These are phyloP conservation scores for Athene noctua DNA, from an alignment of 2,113 vertebrate genomes.

Conservation along the genomic window DNA sequence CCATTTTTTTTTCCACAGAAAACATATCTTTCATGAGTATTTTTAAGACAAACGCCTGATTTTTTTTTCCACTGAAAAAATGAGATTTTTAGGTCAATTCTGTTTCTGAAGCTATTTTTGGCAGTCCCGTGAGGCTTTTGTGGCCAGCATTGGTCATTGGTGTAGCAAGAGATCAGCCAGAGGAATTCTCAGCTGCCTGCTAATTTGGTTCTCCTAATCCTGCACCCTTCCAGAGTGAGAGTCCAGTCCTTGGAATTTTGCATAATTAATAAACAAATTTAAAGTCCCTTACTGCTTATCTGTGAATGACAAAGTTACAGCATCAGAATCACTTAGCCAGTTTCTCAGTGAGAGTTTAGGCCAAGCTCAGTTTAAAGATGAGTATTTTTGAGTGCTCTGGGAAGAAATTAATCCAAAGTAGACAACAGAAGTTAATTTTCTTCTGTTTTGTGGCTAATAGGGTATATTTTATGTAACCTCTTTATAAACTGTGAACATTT, in stretches of 20 bases:
- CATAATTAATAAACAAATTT: background rate
- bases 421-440: background rate
- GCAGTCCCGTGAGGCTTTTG: background rate
- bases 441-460: background rate
- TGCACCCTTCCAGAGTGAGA: background rate
- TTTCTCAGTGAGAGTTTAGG: background rate
- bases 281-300: background rate
- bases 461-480: background rate
- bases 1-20: background rate
- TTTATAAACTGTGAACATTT: background rate
- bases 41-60: background rate
- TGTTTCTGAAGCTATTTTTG: constrained; percentile 16
- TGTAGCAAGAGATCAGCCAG: background rate
- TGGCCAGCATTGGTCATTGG: background rate
- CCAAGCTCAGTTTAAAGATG: background rate
- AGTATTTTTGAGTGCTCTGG: background rate
- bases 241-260: background rate
- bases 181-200: background rate
- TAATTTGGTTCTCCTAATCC: background rate
- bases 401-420: background rate
- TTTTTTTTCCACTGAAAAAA: background rate
- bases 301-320: background rate
- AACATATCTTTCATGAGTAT: background rate
- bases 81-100: background rate
- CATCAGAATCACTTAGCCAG: background rate